A percentile compares a stretch with the other conserved stretches of the same genome.
Evolutionary conservation across 2,113 vertebrate species (phyloP).

Genomic region (Helogale parvula): DNA sequence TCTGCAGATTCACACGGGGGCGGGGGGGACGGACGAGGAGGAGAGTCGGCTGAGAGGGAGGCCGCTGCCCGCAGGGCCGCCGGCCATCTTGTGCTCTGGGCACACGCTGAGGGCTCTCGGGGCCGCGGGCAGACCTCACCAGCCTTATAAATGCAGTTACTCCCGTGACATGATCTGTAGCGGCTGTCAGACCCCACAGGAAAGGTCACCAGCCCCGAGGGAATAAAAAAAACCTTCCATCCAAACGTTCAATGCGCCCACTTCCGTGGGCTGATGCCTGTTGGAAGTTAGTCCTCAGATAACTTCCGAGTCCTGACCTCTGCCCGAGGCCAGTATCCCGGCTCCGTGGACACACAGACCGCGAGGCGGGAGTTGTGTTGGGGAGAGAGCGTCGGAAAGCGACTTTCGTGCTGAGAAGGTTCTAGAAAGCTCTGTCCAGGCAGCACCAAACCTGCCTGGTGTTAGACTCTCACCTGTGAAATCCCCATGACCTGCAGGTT

Average conservation of each 20-base stretch:
- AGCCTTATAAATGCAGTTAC: fast-evolving
- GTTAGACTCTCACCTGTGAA: neutral
- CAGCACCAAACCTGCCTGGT: neutral
- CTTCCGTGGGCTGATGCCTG: neutral
- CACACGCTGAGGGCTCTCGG: neutral
- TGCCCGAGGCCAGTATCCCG: neutral
- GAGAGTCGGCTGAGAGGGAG: neutral
- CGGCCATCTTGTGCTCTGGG: fast-evolving
- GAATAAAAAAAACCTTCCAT: neutral
- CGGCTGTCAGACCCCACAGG: fast-evolving
- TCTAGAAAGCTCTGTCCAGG: neutral
- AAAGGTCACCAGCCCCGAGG: neutral
- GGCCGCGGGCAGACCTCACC: neutral
- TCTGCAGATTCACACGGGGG: fast-evolving
- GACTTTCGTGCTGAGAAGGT: neutral
- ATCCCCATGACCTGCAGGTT: neutral
- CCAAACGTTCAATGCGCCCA: fast-evolving
- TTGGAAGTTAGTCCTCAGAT: neutral
- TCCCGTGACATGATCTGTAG: fast-evolving
- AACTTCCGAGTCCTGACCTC: neutral
- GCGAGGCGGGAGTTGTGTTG: fast-evolving
- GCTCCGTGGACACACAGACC: neutral
- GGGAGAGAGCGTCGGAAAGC: neutral
- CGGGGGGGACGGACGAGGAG: neutral
- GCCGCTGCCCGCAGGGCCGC: fast-evolving